phyloP scores from a whole-genome alignment of 2,888 invertebrate species.

The Diarsia dahlii region DNA sequence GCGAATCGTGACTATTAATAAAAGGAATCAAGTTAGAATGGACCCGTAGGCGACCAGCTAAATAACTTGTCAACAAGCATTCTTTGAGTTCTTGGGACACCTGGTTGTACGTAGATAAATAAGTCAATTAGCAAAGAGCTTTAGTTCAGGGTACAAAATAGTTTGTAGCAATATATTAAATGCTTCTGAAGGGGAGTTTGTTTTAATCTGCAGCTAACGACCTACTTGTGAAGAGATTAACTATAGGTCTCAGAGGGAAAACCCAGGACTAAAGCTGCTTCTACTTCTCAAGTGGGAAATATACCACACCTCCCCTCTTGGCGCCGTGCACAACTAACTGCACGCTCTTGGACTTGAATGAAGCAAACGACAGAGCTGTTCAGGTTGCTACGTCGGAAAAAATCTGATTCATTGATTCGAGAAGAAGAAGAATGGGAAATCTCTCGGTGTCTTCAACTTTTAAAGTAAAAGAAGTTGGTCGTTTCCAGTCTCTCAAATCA shows the following conservation, averaged over 20 bases:
- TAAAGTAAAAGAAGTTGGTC: no score
- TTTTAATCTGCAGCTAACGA: not conserved
- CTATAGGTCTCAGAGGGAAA: no score
- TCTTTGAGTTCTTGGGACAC: not conserved
- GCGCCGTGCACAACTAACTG: no score
- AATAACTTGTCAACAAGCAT: slow-evolving; percentile 21
- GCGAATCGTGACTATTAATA: slow-evolving; percentile 44
- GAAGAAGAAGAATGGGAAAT: no score
- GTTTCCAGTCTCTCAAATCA: not conserved
- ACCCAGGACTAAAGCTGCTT: not conserved
- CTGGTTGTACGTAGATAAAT: not conserved
- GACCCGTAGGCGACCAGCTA: slow-evolving; percentile 35
- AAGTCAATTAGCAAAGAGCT: not conserved
- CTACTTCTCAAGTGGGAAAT: no score
- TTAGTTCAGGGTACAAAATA: not conserved
- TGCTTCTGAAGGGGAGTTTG: not conserved
- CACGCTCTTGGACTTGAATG: no score
- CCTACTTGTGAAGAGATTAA: not conserved
- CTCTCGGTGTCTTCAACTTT: no score
- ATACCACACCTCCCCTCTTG: no score
- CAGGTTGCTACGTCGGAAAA: no score
- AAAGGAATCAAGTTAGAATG: slow-evolving; percentile 44
- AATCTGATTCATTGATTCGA: no score
- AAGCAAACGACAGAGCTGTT: no score
- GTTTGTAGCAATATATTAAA: not conserved